Evolutionary conservation across 1,140 invertebrate genomes (phyloP).

Genomic region (Hycleus phaleratus): DNA sequence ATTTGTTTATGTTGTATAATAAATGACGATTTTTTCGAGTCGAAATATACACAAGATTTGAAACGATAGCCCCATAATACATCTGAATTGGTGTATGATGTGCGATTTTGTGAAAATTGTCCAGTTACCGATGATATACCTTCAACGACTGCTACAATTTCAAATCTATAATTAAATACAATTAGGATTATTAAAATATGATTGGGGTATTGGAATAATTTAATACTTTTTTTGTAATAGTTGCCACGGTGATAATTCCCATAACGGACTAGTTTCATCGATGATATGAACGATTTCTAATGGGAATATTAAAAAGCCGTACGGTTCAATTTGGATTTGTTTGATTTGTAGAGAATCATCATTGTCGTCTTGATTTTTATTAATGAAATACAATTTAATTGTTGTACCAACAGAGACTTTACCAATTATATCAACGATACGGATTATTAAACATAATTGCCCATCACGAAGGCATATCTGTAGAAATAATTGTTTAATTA

Average conservation of each 20-base stretch:
- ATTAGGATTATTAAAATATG: background rate
- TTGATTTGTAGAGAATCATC: constrained; percentile 20
- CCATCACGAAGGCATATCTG: constrained; percentile 32
- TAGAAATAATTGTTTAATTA: constrained; percentile 1
- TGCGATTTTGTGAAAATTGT: constrained; percentile 62
- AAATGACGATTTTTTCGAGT: constrained; percentile 16
- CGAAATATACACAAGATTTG: constrained; percentile 37
- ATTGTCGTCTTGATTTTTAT: constrained; percentile 18
- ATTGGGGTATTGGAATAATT: background rate
- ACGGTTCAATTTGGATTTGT: constrained; percentile 28
- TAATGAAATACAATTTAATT: constrained; percentile 28
- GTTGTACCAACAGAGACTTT: constrained; percentile 30
- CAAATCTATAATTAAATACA: constrained; percentile 56
- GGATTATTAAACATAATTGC: constrained; percentile 30
- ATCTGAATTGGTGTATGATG: constrained; percentile 74
- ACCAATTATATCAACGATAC: constrained; percentile 26
- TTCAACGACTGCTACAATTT: constrained; percentile 78
- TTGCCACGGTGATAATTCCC: constrained; percentile 44
- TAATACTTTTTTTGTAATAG: constrained; percentile 30
- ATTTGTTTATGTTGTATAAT: constrained; percentile 60
- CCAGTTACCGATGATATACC: constrained; percentile 74
- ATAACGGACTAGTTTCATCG: constrained; percentile 49
- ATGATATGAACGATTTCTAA: constrained; percentile 55
- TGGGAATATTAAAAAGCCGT: constrained; percentile 53
- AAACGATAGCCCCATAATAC: constrained; percentile 82